These are phyloP conservation scores for Heteropelma amictum DNA, from an alignment of 2,888 invertebrate species.

Conservation along the genomic window DNA sequence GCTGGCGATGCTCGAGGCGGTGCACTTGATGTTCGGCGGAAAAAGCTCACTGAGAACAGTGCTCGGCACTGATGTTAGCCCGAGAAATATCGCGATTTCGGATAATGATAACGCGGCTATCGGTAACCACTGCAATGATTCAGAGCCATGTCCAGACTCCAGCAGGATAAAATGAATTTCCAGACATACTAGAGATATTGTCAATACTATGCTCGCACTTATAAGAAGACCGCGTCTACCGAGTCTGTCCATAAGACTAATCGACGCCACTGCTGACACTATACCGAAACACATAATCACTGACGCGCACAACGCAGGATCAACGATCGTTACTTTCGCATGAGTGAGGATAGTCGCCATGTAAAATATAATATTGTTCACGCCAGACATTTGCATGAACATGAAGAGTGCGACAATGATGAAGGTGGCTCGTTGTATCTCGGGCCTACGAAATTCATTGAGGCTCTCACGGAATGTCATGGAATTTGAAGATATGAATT, in stretches of 20 bases:
- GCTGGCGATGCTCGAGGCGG: constrained; percentile 63
- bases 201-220: constrained; percentile 50
- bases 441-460: constrained; percentile 39
- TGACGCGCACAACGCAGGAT: constrained; percentile 46
- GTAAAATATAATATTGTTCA: constrained; percentile 53
- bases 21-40: constrained; percentile 64
- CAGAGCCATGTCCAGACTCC: constrained; percentile 46
- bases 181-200: constrained; percentile 53
- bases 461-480: constrained; percentile 43
- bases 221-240: constrained; percentile 51
- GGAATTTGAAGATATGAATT: constrained; percentile 61
- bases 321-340: constrained; percentile 42
- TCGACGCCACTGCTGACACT: constrained; percentile 21
- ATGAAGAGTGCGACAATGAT: constrained; percentile 39
- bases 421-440: constrained; percentile 38
- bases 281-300: constrained; percentile 42
- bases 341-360: constrained; percentile 54
- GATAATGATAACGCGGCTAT: constrained; percentile 59
- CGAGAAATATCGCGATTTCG: constrained; percentile 57
- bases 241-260: constrained; percentile 49
- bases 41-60: constrained; percentile 67
- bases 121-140: constrained; percentile 60
- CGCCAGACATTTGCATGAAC: constrained; percentile 52
- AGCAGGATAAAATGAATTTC: constrained; percentile 63
- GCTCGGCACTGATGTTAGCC: constrained; percentile 62